Base-by-base conservation (phyloP, 2,888 invertebrate genomes). In the Acanthosepion esculentum region DNA sequence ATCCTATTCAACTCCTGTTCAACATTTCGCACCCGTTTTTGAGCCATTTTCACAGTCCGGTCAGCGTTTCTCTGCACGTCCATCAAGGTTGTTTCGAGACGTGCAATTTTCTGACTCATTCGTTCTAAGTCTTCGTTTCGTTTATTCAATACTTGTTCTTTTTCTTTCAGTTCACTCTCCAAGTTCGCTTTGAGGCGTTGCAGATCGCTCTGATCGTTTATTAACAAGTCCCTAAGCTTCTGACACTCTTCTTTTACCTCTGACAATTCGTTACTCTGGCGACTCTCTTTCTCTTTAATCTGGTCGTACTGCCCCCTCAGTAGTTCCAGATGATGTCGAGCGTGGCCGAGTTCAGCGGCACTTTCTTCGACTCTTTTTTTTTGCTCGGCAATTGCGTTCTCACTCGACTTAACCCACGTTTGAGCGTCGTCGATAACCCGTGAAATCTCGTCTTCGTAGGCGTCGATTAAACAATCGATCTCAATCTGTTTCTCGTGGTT, bases 401-500 rank as follows among this genome's bases (percentile, higher is more conserved):
- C 78, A 18, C n/a, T 33, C 33, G 78, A 78, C n/a, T 10, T n/a
- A 33, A 78, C 18, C n/a, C n/a, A 78, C n/a, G 10, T 3, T 33
- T 95, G 96, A 8, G 97, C 97, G 94, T 97, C 97, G n/a, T 96
- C 95, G 29, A 96, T 95, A 15, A 97, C 96, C 7, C 96, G 55
- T 23, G 95, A 95, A 48, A 97, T 96, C 95, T 97, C 97, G 55
- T 96, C 94, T 95, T 97, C 97, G 95, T 97, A 97, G 0, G 97
- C 96, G 5, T 97, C 97, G 94, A 96, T 97, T 41, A 97, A 94
- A 23, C 97, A 96, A 55, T 97, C 97, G 10, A 97, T 95, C 95
- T 97, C 97, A 2, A 78, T 96, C 94, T 97, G 97, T 94, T 97
- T 97, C 95, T 97, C 97, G 95, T 97, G 97, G 95, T 97, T 97